Evolutionary conservation across 2,113 vertebrate species (phyloP).

Genomic region (Labeo catla): DNA sequence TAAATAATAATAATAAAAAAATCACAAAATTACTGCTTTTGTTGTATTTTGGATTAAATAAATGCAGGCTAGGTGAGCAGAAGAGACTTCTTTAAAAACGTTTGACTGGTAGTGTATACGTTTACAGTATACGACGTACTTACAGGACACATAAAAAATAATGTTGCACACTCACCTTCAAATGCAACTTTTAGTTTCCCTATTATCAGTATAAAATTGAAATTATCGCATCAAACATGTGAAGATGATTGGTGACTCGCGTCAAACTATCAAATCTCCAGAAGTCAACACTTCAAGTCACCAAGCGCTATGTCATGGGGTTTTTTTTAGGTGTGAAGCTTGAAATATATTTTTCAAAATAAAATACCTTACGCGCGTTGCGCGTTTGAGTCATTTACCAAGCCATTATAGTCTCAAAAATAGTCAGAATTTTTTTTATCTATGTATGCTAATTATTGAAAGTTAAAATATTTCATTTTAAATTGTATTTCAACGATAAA

Average conservation of each 20-base stretch:
- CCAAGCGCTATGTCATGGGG: constrained; percentile 30
- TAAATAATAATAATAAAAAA: too few species aligned
- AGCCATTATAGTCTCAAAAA: too few species aligned
- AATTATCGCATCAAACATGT: background rate
- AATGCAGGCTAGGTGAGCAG: too few species aligned
- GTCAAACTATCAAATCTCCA: background rate
- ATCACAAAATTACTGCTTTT: too few species aligned
- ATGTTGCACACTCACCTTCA: background rate
- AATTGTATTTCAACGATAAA: background rate
- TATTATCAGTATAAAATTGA: background rate
- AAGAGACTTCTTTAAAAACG: too few species aligned
- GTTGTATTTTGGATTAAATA: too few species aligned
- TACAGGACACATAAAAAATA: background rate
- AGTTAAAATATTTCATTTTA: background rate
- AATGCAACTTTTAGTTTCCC: background rate
- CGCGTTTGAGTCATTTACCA: background rate
- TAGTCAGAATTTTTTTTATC: too few species aligned
- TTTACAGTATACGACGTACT: background rate
- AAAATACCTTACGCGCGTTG: background rate
- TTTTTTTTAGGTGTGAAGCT: background rate
- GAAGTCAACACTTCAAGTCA: constrained; percentile 4
- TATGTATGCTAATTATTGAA: background rate
- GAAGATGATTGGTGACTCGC: background rate
- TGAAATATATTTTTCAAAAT: constrained; percentile 16
- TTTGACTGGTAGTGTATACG: too few species aligned